Conservation (phyloP, 1,140 invertebrate species). For the Ganaspis sp. region DNA sequence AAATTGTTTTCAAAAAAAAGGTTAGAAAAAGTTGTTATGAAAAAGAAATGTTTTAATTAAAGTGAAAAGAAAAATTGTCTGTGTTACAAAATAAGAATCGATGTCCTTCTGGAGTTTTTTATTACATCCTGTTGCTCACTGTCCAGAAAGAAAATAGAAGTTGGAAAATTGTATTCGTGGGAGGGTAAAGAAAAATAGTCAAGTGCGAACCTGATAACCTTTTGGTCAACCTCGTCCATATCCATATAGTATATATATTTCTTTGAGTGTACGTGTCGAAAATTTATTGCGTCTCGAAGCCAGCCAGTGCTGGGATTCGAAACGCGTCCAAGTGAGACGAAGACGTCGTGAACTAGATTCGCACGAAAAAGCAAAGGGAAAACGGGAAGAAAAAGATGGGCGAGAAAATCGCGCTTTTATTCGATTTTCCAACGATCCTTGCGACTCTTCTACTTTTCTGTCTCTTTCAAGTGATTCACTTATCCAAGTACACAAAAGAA, state of each 20-base stretch:
- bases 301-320: constrained; percentile 1
- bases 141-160: not conserved
- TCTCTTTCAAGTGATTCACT: constrained; percentile 19
- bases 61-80: no score
- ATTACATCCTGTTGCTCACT: constrained; percentile 18
- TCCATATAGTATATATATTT: constrained; percentile 8
- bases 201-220: constrained; percentile 17
- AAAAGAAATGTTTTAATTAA: no score
- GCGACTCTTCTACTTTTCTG: not conserved
- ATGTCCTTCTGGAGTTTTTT: not conserved
- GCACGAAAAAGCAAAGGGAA: not conserved
- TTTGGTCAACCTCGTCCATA: constrained; percentile 19
- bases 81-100: not conserved
- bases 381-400: not conserved
- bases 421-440: constrained; percentile 1
- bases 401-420: constrained; percentile 15
- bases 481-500: constrained; percentile 25
- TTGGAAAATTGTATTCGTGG: not conserved
- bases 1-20: no score
- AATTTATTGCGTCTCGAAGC: constrained; percentile 22
- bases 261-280: constrained; percentile 7
- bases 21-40: no score
- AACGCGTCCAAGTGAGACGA: constrained; percentile 17
- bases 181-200: not conserved
- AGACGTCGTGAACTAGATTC: constrained; percentile 24